phyloP scores from a whole-genome alignment of 1,140 invertebrate genomes.

The Lepidostoma basale region DNA sequence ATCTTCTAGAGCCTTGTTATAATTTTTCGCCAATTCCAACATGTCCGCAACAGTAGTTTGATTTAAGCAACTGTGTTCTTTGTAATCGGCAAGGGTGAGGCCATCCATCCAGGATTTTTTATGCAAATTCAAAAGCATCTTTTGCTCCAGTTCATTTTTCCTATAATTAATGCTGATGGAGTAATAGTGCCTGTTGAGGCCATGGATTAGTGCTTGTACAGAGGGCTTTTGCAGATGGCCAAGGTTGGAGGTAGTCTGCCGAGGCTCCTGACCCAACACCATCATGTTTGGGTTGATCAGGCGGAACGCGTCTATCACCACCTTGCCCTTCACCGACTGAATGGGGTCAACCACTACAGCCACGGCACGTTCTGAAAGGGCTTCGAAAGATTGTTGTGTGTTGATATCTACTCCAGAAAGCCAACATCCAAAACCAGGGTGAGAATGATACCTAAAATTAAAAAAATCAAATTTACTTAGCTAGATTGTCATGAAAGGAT shows the following conservation, averaged over 20 bases:
- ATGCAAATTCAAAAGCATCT: conserved; percentile 98
- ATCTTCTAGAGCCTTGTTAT: conserved; percentile 98
- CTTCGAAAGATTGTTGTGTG: conserved; percentile 99
- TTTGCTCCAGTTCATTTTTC: conserved; percentile 98
- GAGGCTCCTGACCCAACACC: conserved; percentile 97
- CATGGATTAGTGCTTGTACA: conserved; percentile 99
- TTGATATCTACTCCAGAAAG: conserved; percentile 99
- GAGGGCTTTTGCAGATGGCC: conserved; percentile 99
- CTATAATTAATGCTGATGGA: conserved; percentile 99
- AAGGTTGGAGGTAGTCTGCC: conserved; percentile 98
- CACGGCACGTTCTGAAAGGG: conserved; percentile 95
- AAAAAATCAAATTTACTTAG: neutral
- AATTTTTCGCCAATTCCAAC: conserved; percentile 97
- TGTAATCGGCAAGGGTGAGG: conserved; percentile 91
- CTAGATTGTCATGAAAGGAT: neutral
- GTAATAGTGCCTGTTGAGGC: conserved; percentile 98
- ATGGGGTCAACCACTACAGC: conserved; percentile 99
- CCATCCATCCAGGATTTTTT: conserved; percentile 99
- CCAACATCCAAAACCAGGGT: conserved; percentile 99
- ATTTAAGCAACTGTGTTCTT: conserved; percentile 89
- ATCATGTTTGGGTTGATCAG: conserved; percentile 99
- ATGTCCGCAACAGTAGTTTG: conserved; percentile 95
- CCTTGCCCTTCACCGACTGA: conserved; percentile 98
- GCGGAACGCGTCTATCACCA: conserved; percentile 93
- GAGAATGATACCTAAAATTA: conserved; percentile 84